Base-by-base conservation (phyloP, 2,888 invertebrate genomes). In the Cephus pulcher region DNA sequence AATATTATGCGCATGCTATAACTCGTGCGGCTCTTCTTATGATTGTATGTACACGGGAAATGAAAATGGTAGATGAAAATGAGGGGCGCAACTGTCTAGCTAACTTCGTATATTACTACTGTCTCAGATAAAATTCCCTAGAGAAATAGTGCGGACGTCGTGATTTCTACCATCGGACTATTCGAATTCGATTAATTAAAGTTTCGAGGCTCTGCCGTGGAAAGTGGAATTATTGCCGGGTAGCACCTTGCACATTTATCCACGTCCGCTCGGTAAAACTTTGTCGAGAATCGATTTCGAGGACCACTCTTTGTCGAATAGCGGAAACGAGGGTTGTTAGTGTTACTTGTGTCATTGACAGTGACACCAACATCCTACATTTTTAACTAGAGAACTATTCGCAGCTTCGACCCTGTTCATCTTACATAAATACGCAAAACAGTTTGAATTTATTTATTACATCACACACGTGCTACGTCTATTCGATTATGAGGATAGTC, bases 121-220 rank as follows among this genome's bases (percentile, higher is more conserved):
- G 78, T 75, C 75, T 68, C 56, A 73, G 78, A 81, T 81, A 79
- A 79, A 81, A 80, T 75, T 71, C 68, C 15, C 77, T 34, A 34
- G 69, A 32, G 70, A 68, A 76, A 75, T 76, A 75, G 77, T 73
- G 70, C 34, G 34, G 74, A 35, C 30, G 12, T 11, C 34, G 33
- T 35, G 69, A 74, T 33, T 37, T 12, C n/a, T 75, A 56, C 34
- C 71, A 75, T 69, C 79, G 76, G 77, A 77, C 81, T 75, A 82
- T 84, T 85, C 83, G 86, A 87, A 88, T 89, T 86, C 88, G 87
- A 89, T 90, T 90, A 90, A 90, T 90, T 90, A 89, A 89, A 89
- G 88, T 89, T 89, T 40, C 88, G 88, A 88, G 89, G 88, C 86
- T 88, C 87, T 87, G 88, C 86, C 81, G 76, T 73, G 83, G 87